Percentiles rank a stretch among this genome's conserved stretches.
These are phyloP conservation scores for Melopsittacus undulatus DNA, from an alignment of 2,797 vertebrate species.

Conservation along the genomic window DNA sequence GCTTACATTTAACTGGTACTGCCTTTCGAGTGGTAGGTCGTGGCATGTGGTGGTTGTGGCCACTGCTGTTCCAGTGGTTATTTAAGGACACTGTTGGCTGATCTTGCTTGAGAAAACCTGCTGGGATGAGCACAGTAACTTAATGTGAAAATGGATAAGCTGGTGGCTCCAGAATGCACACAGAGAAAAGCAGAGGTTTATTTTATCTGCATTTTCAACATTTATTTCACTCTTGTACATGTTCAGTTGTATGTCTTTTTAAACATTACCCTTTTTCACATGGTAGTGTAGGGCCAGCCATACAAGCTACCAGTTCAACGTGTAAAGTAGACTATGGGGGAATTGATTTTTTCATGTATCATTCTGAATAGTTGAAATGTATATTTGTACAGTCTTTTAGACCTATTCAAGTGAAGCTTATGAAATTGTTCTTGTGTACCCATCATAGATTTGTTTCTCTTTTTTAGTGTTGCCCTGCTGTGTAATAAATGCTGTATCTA, in stretches of 20 bases:
- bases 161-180: slow-evolving; percentile 75
- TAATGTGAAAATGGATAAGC: slow-evolving; percentile 71
- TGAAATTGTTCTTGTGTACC: slow-evolving; percentile 88
- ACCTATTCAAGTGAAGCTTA: slow-evolving; percentile 91
- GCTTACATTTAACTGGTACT: slow-evolving; percentile 62
- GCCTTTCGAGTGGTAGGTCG: slow-evolving; percentile 50
- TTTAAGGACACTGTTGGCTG: slow-evolving; percentile 45
- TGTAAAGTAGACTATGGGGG: slow-evolving; percentile 81
- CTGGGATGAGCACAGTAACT: slow-evolving; percentile 73
- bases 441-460: slow-evolving; percentile 87
- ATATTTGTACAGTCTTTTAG: slow-evolving; percentile 99
- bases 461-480: slow-evolving; percentile 92
- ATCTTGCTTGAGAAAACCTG: slow-evolving; percentile 53
- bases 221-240: slow-evolving; percentile 72
- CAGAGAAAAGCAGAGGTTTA: slow-evolving; percentile 73
- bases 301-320: slow-evolving; percentile 72
- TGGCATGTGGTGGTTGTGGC: slow-evolving; percentile 18
- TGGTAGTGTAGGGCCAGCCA: slow-evolving; percentile 73
- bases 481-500: slow-evolving; percentile 93
- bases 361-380: slow-evolving; percentile 91
- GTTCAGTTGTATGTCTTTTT: slow-evolving; percentile 74
- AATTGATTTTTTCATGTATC: slow-evolving; percentile 85
- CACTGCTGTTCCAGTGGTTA: slow-evolving; percentile 14
- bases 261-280: slow-evolving; percentile 68
- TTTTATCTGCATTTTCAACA: slow-evolving; percentile 71